A percentile compares a stretch with the other conserved stretches of the same genome.
phyloP scores from a whole-genome alignment of 2,888 invertebrate genomes.

The Pardosa pseudoannulata region DNA sequence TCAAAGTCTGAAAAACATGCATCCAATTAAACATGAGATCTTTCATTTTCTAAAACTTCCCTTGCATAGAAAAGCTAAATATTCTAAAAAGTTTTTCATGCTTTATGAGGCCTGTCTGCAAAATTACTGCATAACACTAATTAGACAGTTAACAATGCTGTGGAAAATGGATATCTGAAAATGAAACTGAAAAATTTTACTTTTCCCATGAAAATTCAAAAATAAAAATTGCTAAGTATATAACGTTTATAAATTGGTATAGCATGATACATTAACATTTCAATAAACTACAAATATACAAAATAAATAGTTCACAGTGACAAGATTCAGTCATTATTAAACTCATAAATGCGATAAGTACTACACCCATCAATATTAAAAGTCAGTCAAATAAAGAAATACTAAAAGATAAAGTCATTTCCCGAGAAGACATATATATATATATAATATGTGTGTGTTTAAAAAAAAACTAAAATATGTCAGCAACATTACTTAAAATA shows the following conservation, averaged over 20 bases:
- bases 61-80: constrained; percentile 16
- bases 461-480: neutral
- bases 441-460: too few species aligned
- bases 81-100: constrained; percentile 4
- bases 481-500: neutral
- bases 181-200: neutral
- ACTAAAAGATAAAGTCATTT: neutral
- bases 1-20: constrained; percentile 27
- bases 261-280: constrained; percentile 12
- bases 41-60: neutral
- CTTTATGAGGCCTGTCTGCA: neutral
- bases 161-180: neutral
- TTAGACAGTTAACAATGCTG: neutral
- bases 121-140: constrained; percentile 8
- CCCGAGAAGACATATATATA: too few species aligned
- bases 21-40: constrained; percentile 33
- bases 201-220: neutral
- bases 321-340: neutral
- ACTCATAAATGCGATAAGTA: neutral
- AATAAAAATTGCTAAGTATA: constrained; percentile 19
- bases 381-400: neutral
- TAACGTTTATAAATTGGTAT: constrained; percentile 3
- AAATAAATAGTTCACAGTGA: constrained; percentile 10
- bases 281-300: constrained; percentile 15
- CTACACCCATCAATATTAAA: neutral